phyloP scores from a whole-genome alignment of 2,797 vertebrate species.

The Typhlichthys eigenmanni region DNA sequence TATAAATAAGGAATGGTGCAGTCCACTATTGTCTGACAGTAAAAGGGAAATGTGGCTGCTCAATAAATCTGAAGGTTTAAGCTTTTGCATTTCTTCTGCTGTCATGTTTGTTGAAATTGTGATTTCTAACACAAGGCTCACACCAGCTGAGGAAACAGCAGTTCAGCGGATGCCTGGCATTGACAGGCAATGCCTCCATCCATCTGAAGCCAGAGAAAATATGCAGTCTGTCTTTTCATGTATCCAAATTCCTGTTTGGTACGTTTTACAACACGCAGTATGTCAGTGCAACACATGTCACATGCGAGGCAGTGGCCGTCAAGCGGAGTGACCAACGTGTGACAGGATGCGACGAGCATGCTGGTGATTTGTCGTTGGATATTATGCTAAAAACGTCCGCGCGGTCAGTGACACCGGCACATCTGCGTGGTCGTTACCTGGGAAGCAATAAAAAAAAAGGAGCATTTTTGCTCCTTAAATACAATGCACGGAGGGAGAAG shows the following conservation, averaged over 20 bases:
- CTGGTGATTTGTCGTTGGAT: conserved; percentile 12
- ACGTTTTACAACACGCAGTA: no score
- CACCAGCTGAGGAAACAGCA: background rate
- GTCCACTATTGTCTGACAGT: conserved; percentile 29
- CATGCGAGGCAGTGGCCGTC: background rate
- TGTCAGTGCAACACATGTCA: no score
- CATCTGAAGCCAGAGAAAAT: conserved; percentile 2
- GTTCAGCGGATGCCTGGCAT: background rate
- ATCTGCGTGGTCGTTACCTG: conserved; percentile 36
- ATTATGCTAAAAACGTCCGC: conserved; percentile 38
- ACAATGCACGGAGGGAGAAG: conserved; percentile 62
- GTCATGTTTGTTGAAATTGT: conserved; percentile 22
- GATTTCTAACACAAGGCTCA: conserved; percentile 1
- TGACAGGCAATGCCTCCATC: background rate
- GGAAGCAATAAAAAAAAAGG: conserved; percentile 24
- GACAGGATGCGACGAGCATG: conserved; percentile 3
- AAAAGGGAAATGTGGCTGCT: conserved; percentile 18
- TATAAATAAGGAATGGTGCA: conserved; percentile 56
- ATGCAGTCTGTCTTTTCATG: conserved; percentile 3
- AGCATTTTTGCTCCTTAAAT: conserved; percentile 59
- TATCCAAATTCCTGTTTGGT: conserved; percentile 8
- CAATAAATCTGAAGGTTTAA: conserved; percentile 31
- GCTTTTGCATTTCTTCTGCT: background rate
- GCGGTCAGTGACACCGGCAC: conserved; percentile 41
- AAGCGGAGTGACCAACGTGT: background rate